Conservation (phyloP, 2,888 invertebrate species). For the Sepiola atlantica region DNA sequence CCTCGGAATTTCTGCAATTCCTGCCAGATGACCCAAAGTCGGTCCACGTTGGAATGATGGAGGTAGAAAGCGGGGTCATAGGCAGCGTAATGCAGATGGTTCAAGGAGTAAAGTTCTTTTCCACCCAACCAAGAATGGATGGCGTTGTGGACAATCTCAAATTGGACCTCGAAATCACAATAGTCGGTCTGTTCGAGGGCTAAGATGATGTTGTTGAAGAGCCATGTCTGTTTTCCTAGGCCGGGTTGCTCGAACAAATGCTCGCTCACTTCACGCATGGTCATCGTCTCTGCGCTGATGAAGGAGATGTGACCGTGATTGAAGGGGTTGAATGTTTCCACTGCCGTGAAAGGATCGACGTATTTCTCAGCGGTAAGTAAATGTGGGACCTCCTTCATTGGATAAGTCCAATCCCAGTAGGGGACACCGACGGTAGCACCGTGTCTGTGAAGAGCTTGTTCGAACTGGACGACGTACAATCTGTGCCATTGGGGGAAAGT, state of each 20-base stretch:
- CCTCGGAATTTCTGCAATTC: slow-evolving; percentile 50
- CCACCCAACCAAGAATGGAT: slow-evolving; percentile 50
- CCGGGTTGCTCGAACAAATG: slow-evolving; percentile 47
- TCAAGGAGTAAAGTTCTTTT: slow-evolving; percentile 48
- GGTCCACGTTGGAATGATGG: slow-evolving; percentile 53
- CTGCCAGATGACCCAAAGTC: slow-evolving; percentile 52
- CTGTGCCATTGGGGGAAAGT: slow-evolving; percentile 58
- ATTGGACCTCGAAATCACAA: slow-evolving; percentile 51
- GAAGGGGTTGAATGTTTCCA: slow-evolving; percentile 52
- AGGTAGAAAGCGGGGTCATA: slow-evolving; percentile 56
- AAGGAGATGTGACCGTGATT: slow-evolving; percentile 49
- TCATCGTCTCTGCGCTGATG: slow-evolving; percentile 47
- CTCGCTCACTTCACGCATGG: slow-evolving; percentile 48
- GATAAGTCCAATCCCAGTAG: slow-evolving; percentile 55
- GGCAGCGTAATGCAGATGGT: slow-evolving; percentile 50
- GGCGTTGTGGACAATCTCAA: slow-evolving; percentile 50
- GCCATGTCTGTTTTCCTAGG: slow-evolving; percentile 43
- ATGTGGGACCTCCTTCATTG: slow-evolving; percentile 49
- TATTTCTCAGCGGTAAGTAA: slow-evolving; percentile 51
- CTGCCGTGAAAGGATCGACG: slow-evolving; percentile 50
- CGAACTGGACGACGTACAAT: slow-evolving; percentile 56
- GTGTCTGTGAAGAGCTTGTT: slow-evolving; percentile 54
- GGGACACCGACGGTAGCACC: slow-evolving; percentile 54
- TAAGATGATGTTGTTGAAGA: slow-evolving; percentile 49
- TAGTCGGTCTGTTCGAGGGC: slow-evolving; percentile 50